A percentile compares a stretch with the other conserved stretches of the same genome.
These are phyloP conservation scores for Melanotaenia parkinsoni DNA, from an alignment of 2,797 vertebrate genomes.

Conservation along the genomic window DNA sequence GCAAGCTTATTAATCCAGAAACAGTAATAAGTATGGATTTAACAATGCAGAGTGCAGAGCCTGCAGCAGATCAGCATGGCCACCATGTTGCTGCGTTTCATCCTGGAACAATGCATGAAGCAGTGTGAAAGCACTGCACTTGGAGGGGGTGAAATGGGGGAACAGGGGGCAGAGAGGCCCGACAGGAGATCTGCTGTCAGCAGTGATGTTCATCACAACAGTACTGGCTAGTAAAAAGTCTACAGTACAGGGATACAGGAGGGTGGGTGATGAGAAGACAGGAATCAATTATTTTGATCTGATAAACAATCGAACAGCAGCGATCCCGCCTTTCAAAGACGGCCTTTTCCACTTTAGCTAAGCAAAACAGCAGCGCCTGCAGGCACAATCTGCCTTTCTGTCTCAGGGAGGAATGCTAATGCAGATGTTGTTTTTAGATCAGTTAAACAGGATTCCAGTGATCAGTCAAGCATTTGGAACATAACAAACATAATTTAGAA, in stretches of 20 bases:
- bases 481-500: no score
- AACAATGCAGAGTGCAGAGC: constrained; percentile 21
- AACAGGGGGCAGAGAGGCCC: constrained; percentile 63
- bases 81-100: constrained; percentile 60
- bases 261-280: constrained; percentile 16
- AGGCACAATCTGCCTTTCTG: not conserved
- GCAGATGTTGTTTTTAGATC: no score
- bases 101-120: constrained; percentile 67
- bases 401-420: not conserved
- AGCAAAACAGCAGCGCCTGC: constrained; percentile 12
- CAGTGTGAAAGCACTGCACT: constrained; percentile 65
- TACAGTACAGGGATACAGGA: constrained; percentile 29
- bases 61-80: constrained; percentile 27
- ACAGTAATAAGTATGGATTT: constrained; percentile 7
- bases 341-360: constrained; percentile 5
- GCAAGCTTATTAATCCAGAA: not conserved
- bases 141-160: constrained; percentile 54
- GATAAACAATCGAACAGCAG: constrained; percentile 41
- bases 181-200: constrained; percentile 76
- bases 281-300: constrained; percentile 23
- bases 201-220: constrained; percentile 73
- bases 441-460: no score
- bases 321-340: constrained; percentile 9
- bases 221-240: constrained; percentile 50
- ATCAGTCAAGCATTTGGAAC: no score